Percentiles rank a stretch among this genome's conserved stretches.
Conservation (phyloP, 2,113 vertebrate genomes). For the Dendropsophus ebraccatus region DNA sequence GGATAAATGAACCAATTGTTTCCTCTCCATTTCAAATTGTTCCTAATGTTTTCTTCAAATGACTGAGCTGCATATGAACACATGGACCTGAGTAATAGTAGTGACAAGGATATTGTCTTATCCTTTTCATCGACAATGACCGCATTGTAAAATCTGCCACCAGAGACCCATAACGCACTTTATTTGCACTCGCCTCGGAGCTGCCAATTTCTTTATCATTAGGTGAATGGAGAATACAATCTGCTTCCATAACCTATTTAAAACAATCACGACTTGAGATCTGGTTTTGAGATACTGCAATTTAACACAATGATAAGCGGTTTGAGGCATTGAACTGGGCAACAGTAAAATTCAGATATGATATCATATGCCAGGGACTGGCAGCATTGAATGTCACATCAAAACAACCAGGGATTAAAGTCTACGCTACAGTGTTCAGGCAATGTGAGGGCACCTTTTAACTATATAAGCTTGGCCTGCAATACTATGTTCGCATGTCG, state of each 20-base stretch:
- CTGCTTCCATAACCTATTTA: constrained; percentile 25
- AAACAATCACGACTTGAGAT: constrained; percentile 32
- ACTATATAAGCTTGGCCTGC: not conserved
- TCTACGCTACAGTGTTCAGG: not conserved
- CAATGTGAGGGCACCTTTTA: not conserved
- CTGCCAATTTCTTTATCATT: constrained; percentile 40
- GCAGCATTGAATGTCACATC: not conserved
- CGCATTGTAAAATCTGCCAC: constrained; percentile 49
- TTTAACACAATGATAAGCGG: constrained; percentile 18
- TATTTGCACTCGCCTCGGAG: not conserved
- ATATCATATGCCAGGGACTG: constrained; percentile 19
- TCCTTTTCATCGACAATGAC: constrained; percentile 50
- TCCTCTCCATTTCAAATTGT: constrained; percentile 41
- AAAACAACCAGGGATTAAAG: constrained; percentile 2
- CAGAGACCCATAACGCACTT: constrained; percentile 28
- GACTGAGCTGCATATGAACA: constrained; percentile 50
- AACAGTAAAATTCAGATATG: constrained; percentile 25
- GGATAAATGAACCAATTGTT: constrained; percentile 57
- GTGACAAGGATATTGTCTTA: constrained; percentile 49
- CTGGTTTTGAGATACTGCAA: constrained; percentile 9
- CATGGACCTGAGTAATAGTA: constrained; percentile 39
- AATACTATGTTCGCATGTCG: not conserved
- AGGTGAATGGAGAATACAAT: constrained; percentile 41
- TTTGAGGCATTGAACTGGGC: constrained; percentile 8
- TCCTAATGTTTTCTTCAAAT: constrained; percentile 50